phyloP scores from a whole-genome alignment of 2,888 invertebrate genomes.

The Ormia ochracea region DNA sequence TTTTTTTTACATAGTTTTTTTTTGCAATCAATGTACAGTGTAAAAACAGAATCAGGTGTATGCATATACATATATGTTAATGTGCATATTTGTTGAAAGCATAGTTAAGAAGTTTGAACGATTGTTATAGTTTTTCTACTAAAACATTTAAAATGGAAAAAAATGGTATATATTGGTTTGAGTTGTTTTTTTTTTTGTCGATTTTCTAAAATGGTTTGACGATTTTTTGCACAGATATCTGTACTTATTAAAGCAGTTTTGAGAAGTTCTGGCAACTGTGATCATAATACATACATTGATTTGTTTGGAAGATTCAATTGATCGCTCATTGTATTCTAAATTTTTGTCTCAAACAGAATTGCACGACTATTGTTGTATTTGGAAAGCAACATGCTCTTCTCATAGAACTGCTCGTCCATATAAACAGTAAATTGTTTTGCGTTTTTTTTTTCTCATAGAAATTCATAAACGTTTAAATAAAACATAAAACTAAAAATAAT shows the following conservation, averaged over 20 bases:
- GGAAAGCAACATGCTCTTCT: conserved; percentile 16
- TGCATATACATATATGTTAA: too few relatives aligned
- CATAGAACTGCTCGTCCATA: not conserved
- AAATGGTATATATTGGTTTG: too few relatives aligned
- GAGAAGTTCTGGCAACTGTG: conserved; percentile 4
- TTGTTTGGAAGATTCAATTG: conserved; percentile 7
- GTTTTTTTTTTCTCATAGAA: conserved; percentile 29
- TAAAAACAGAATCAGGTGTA: too few relatives aligned
- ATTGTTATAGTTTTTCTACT: too few relatives aligned
- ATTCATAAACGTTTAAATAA: conserved; percentile 4
- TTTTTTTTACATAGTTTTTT: too few relatives aligned
- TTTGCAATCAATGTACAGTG: too few relatives aligned
- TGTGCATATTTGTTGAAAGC: too few relatives aligned
- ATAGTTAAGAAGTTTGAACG: too few relatives aligned
- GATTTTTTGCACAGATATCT: not conserved
- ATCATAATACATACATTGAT: conserved; percentile 18
- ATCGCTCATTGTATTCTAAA: conserved; percentile 4
- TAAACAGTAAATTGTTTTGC: conserved; percentile 12
- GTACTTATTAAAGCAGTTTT: not conserved
- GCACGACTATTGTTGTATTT: not conserved
- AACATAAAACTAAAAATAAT: conserved; percentile 21
- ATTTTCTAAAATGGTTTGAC: too few relatives aligned
- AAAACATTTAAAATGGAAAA: too few relatives aligned
- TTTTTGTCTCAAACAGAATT: not conserved
- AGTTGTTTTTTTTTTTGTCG: too few relatives aligned